Evolutionary conservation across 2,888 invertebrate genomes (phyloP).

Genomic region (Gymnosoma rotundatum): DNA sequence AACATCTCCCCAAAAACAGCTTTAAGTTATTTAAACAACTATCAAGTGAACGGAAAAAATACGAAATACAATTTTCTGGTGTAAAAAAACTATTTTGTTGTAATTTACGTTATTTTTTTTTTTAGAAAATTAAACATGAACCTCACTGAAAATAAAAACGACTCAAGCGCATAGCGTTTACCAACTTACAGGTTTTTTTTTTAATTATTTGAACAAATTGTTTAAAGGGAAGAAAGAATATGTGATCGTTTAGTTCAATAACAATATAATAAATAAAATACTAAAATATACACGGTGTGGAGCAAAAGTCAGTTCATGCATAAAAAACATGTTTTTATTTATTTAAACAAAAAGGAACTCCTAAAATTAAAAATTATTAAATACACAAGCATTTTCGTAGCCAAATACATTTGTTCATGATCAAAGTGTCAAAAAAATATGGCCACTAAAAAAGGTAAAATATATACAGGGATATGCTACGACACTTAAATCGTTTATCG

Average conservation of each 20-base stretch:
- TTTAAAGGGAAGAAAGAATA: conserved; percentile 1
- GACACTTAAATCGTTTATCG: too few relatives aligned
- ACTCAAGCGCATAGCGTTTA: conserved; percentile 8
- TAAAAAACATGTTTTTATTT: too few relatives aligned
- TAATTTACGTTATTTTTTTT: conserved; percentile 44
- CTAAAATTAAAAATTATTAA: too few relatives aligned
- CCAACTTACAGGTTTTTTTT: neutral
- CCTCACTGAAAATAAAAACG: conserved; percentile 33
- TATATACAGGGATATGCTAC: too few relatives aligned
- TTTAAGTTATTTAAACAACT: conserved; percentile 31
- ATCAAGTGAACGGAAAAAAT: neutral
- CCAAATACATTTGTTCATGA: too few relatives aligned
- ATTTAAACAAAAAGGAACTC: too few relatives aligned
- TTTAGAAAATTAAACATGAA: conserved; percentile 29
- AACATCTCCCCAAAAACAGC: conserved; percentile 33
- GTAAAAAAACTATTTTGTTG: conserved; percentile 31
- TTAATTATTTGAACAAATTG: neutral
- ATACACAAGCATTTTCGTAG: too few relatives aligned
- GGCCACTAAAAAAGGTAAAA: too few relatives aligned
- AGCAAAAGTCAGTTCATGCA: too few relatives aligned
- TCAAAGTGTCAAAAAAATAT: too few relatives aligned
- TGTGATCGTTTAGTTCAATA: neutral
- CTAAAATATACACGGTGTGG: too few relatives aligned
- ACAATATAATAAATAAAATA: too few relatives aligned
- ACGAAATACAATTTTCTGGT: conserved; percentile 5